phyloP scores from a whole-genome alignment of 1,140 invertebrate genomes.

The honey bee (Apis mellifera) region DNA sequence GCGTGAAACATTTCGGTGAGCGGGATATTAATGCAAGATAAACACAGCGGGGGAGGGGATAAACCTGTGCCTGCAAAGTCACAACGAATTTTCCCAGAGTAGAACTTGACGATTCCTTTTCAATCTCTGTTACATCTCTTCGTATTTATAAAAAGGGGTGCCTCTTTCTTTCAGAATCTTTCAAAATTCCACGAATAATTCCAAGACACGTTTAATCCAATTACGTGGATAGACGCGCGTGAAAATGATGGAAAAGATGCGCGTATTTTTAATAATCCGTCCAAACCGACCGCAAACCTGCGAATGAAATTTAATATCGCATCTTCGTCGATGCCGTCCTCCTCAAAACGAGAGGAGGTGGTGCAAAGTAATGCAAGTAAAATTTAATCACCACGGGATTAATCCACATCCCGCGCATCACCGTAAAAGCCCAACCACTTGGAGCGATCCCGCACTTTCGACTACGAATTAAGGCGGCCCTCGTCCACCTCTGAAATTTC shows the following conservation, averaged over 20 bases:
- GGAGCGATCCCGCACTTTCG: neutral
- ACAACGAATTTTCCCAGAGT: neutral
- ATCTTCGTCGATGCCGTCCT: neutral
- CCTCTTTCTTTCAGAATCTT: neutral
- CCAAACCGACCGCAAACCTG: neutral
- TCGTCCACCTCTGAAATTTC: neutral
- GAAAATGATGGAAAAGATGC: no score
- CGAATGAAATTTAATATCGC: neutral
- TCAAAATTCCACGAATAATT: no score
- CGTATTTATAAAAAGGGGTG: neutral
- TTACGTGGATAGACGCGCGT: no score
- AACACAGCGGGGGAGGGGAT: no score
- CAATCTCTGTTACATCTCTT: neutral
- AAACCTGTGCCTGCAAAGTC: neutral
- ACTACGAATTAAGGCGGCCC: neutral
- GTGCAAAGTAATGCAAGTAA: neutral
- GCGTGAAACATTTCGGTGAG: neutral
- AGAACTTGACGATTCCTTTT: neutral
- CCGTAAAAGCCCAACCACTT: neutral
- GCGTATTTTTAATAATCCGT: no score
- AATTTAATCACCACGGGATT: neutral
- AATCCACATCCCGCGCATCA: neutral
- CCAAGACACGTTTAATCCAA: no score
- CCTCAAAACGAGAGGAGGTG: no score
- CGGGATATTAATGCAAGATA: constrained; percentile 34